Base-by-base conservation (phyloP, 2,888 invertebrate genomes). In the Noctua comes region DNA sequence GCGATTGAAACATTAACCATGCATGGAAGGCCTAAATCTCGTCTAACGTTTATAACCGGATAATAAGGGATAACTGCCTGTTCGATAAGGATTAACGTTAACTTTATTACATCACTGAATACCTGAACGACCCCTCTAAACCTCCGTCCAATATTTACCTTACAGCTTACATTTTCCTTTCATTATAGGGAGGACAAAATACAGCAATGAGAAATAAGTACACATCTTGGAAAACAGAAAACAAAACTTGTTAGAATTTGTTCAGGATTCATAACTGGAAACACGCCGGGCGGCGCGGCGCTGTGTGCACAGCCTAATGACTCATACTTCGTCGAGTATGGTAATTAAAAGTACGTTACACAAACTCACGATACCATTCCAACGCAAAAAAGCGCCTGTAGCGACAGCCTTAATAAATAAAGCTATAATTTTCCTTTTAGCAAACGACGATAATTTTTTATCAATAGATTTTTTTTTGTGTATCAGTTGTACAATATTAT, bases 291-390 rank as follows among this genome's bases (percentile, higher is more conserved):
- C 21, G 43, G 7, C 2, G 7, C 40, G 48, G 8, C 10, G 24
- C 64, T 27, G 27, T 84, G 66, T 76, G 71, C 59, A 84, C 77
- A 73, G 79, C 81, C 86, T 86, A 87, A 84, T 74, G 80, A 85
- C 73, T 82, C 79, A 81, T 82, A 85, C 86, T 84, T 69, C 82
- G 77, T 62, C 59, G 79, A 85, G 84, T 84, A 83, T 77, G 83
- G 87, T 88, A 89, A 89, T 89, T 90, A 89, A 90, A 88, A 90
- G 84, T 88, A 87, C 82, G 87, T 85, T 78, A 76, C 51, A 68
- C 62, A 73, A 83, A 79, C 80, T 86, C 78, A 40, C 36, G 73
- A 75, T 82, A 72, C 73, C 75, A 84, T 83, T 84, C 70, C 64
- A 74, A 84, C 78, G 76, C 66, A 73, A 82, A 82, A 88, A 82